These are phyloP conservation scores for Macropus fuliginosus DNA, from an alignment of 2,797 vertebrate species.

Conservation along the genomic window DNA sequence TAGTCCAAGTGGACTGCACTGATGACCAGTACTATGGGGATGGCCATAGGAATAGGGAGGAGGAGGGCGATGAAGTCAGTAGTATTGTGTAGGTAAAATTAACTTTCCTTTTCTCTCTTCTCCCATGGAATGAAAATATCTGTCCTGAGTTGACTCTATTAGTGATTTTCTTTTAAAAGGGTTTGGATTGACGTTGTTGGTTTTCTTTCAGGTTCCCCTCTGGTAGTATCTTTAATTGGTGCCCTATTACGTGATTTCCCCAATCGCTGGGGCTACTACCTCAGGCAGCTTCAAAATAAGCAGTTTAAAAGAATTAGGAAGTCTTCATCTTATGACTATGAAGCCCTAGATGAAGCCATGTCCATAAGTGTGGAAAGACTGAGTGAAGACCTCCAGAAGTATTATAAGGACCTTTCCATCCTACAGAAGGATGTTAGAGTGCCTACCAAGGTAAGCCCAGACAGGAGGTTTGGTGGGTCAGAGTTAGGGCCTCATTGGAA, in stretches of 20 bases:
- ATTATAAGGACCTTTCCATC: slow-evolving; percentile 95
- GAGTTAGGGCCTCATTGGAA: neutral
- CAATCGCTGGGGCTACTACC: slow-evolving; percentile 95
- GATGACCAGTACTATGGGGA: neutral
- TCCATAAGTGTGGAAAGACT: slow-evolving; percentile 96
- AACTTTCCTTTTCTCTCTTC: slow-evolving; percentile 28
- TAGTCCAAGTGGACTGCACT: neutral
- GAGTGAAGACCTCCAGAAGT: slow-evolving; percentile 87
- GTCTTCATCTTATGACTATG: slow-evolving; percentile 97
- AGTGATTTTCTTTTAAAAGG: slow-evolving; percentile 45
- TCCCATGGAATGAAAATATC: neutral
- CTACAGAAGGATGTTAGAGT: slow-evolving; percentile 95
- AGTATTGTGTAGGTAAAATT: neutral
- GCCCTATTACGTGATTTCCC: slow-evolving; percentile 95
- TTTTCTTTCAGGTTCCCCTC: slow-evolving; percentile 91
- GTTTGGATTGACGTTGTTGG: slow-evolving; percentile 15
- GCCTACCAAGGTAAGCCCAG: slow-evolving; percentile 91
- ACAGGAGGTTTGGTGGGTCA: neutral
- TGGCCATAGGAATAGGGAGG: neutral
- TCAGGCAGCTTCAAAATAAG: slow-evolving; percentile 93
- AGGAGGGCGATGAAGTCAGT: neutral
- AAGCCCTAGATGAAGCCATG: slow-evolving; percentile 99
- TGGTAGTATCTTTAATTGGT: slow-evolving; percentile 97
- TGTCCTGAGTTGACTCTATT: neutral
- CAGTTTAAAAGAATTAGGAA: slow-evolving; percentile 96